Conservation (phyloP, 2,888 invertebrate species). For the Blera fallax region DNA sequence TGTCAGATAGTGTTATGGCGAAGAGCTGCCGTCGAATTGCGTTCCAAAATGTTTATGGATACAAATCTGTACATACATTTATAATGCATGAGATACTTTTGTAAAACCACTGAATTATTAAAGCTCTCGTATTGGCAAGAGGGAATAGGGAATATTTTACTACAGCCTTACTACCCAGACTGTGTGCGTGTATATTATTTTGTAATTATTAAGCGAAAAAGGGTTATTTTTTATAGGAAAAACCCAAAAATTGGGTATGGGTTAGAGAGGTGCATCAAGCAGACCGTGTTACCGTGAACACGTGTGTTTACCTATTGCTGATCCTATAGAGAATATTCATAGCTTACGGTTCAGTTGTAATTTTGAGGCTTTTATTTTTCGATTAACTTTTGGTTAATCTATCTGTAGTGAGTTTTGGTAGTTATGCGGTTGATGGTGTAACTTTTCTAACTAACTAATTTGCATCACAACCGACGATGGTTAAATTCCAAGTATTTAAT, state of each 20-base stretch:
- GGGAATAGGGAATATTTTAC: neutral
- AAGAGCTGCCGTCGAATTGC: neutral
- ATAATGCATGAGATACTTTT: slow-evolving; percentile 53
- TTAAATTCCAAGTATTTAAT: neutral
- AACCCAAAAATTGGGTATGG: neutral
- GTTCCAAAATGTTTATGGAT: slow-evolving; percentile 29
- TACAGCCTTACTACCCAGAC: neutral
- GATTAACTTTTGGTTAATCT: neutral
- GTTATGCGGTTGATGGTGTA: neutral
- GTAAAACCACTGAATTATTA: slow-evolving; percentile 45
- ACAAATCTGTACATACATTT: slow-evolving; percentile 48
- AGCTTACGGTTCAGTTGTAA: neutral
- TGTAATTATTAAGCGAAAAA: neutral
- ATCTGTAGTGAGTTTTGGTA: neutral
- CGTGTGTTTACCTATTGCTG: neutral
- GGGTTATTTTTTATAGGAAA: slow-evolving; percentile 11
- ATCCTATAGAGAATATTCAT: neutral
- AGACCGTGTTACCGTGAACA: neutral
- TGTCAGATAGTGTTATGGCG: slow-evolving; percentile 20
- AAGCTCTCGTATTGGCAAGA: neutral
- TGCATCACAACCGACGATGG: neutral
- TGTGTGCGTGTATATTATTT: neutral
- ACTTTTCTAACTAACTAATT: neutral
- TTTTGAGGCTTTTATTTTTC: neutral
- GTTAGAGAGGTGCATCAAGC: slow-evolving; percentile 14